A percentile compares a stretch with the other conserved stretches of the same genome.
phyloP scores from a whole-genome alignment of 1,140 invertebrate genomes.

The Mycetomoellerius zeteki region DNA sequence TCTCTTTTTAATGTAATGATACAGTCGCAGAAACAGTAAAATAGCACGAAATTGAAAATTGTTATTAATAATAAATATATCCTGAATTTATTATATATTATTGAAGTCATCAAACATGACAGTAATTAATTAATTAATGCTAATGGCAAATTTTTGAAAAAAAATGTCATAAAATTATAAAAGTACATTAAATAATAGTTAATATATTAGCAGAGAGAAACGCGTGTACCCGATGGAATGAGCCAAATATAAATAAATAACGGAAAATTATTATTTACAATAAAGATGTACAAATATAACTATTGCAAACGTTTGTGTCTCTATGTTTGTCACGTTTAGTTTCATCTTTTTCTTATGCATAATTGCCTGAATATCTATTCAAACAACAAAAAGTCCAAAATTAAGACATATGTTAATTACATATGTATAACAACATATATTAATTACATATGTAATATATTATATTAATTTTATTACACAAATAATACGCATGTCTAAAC shows the following conservation, averaged over 20 bases:
- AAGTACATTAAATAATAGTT: conserved; percentile 4
- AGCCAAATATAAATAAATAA: neutral
- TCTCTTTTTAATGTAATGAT: conserved; percentile 68
- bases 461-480: too few species aligned
- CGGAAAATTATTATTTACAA: neutral
- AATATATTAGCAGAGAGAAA: neutral
- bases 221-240: neutral
- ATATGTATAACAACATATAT: too few species aligned
- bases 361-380: neutral
- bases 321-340: neutral
- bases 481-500: too few species aligned
- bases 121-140: neutral
- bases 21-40: neutral
- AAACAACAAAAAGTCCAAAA: too few species aligned
- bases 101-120: neutral
- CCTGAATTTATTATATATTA: neutral
- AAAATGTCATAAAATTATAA: conserved; percentile 16
- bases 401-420: too few species aligned
- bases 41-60: neutral
- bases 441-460: too few species aligned
- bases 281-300: neutral
- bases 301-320: neutral
- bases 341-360: neutral
- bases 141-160: neutral
- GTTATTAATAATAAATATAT: conserved; percentile 17